Evolutionary conservation across 2,888 invertebrate genomes (phyloP).

Genomic region (Phoronis australis): DNA sequence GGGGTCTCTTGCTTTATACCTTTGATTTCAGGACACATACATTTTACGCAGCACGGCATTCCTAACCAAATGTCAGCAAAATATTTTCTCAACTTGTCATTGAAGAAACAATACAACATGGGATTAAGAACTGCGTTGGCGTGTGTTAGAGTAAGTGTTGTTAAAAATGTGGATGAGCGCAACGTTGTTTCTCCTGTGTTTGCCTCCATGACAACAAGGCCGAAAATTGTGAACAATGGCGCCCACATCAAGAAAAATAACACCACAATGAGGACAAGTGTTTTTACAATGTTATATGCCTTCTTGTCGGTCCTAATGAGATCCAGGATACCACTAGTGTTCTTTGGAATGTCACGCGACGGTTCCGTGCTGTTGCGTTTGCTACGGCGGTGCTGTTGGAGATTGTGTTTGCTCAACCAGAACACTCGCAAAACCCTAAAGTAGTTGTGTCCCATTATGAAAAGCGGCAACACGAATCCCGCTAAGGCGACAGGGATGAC

Average conservation of each 20-base stretch:
- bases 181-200: conserved; percentile 14
- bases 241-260: conserved; percentile 29
- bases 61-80: too few relatives aligned
- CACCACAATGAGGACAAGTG: conserved; percentile 24
- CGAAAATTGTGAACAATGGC: conserved; percentile 26
- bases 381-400: too few relatives aligned
- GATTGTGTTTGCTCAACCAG: too few relatives aligned
- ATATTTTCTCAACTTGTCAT: too few relatives aligned
- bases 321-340: too few relatives aligned
- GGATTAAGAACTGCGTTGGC: conserved; percentile 31
- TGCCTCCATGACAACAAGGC: conserved; percentile 24
- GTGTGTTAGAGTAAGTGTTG: conserved; percentile 20
- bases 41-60: too few relatives aligned
- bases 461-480: conserved; percentile 21
- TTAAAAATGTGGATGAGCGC: conserved; percentile 23
- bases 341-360: too few relatives aligned
- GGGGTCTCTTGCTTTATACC: too few relatives aligned
- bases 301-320: too few relatives aligned
- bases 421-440: conserved; percentile 23
- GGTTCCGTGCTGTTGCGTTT: too few relatives aligned
- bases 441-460: conserved; percentile 23
- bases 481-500: conserved; percentile 12
- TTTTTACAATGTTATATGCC: conserved; percentile 25
- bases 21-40: too few relatives aligned
- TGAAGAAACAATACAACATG: conserved; percentile 28